Conservation (phyloP, 2,797 vertebrate genomes). For the Microctenopoma stevenorrisi region DNA sequence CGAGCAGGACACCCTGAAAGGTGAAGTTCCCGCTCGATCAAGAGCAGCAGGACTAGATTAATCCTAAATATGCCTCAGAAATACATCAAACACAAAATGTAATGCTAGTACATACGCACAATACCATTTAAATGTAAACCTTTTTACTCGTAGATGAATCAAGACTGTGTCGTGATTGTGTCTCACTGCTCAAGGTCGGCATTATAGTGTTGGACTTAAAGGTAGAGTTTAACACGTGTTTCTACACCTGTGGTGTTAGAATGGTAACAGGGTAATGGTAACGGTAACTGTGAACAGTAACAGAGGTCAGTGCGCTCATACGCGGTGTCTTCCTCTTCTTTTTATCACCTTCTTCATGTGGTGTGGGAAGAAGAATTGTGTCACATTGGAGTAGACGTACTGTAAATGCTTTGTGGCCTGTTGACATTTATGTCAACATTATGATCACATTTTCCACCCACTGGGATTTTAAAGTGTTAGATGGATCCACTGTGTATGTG, state of each 20-base stretch:
- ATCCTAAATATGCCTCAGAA: too few relatives aligned
- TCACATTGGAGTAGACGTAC: too few relatives aligned
- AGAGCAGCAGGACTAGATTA: neutral
- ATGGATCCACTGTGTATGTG: neutral
- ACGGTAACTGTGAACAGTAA: neutral
- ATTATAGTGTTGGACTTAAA: slow-evolving; percentile 3
- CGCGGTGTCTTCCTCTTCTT: slow-evolving; percentile 17
- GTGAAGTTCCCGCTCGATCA: slow-evolving; percentile 75
- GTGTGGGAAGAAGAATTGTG: too few relatives aligned
- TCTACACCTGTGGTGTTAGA: slow-evolving; percentile 26
- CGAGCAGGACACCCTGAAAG: slow-evolving; percentile 99
- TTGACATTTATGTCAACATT: neutral
- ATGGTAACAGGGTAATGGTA: slow-evolving; percentile 17
- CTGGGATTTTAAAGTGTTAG: neutral
- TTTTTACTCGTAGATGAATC: neutral
- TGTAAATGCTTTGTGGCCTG: too few relatives aligned
- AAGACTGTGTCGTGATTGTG: neutral
- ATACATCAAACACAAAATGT: neutral
- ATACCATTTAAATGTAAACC: neutral
- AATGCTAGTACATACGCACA: neutral
- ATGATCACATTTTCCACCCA: neutral
- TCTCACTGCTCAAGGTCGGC: neutral
- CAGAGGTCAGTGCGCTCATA: slow-evolving; percentile 3
- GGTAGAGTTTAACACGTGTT: slow-evolving; percentile 16
- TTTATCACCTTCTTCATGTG: neutral